These are phyloP conservation scores for Aplidium turbinatum DNA, from an alignment of 23 tunicate genomes.

Conservation along the genomic window DNA sequence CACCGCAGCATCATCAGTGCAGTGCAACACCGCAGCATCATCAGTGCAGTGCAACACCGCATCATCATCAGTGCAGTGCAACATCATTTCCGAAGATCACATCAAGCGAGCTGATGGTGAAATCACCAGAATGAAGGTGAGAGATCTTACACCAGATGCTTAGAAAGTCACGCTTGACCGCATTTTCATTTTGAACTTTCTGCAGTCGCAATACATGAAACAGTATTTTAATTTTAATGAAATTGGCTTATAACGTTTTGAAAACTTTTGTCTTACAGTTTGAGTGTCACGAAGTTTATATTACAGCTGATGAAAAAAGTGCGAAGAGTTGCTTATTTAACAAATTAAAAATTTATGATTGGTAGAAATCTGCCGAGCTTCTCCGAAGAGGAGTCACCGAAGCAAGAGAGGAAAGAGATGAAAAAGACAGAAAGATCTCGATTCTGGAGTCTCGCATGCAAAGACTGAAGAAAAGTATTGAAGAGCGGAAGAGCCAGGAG, in stretches of 20 bases:
- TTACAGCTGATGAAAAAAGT: too few species aligned
- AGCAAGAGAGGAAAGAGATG: constrained; percentile 78
- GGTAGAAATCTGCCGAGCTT: constrained; percentile 55
- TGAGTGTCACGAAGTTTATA: too few species aligned
- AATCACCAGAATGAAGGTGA: constrained; percentile 32
- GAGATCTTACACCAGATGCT: not conserved
- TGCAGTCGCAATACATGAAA: too few species aligned
- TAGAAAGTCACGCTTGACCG: too few species aligned
- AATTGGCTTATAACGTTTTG: too few species aligned
- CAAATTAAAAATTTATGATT: not conserved
- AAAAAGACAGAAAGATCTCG: constrained; percentile 72
- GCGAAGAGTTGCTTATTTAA: not conserved
- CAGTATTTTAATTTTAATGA: too few species aligned
- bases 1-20: too few species aligned
- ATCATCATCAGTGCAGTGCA: constrained; percentile 45
- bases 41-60: too few species aligned
- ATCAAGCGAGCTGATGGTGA: constrained; percentile 25
- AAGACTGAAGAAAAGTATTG: constrained; percentile 63
- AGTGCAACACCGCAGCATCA: too few species aligned
- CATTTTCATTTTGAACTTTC: too few species aligned
- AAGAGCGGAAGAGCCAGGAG: constrained; percentile 37
- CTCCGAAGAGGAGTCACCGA: constrained; percentile 66
- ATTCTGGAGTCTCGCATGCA: constrained; percentile 61
- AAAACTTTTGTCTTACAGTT: too few species aligned
- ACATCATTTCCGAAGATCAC: constrained; percentile 16